Evolutionary conservation across 2,888 invertebrate genomes (phyloP).

Genomic region (Drosophila austrosaltans): DNA sequence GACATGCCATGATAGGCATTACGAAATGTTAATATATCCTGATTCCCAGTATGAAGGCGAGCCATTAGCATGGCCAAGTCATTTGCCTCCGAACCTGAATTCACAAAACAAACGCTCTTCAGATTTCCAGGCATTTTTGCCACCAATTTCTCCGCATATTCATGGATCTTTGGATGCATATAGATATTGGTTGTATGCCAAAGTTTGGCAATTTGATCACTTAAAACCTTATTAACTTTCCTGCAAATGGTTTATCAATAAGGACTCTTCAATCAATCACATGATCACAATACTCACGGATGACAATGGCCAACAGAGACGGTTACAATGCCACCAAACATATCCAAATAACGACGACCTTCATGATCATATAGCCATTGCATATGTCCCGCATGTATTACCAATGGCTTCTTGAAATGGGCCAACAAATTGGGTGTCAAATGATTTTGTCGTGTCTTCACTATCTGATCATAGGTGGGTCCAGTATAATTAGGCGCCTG

Average conservation of each 20-base stretch:
- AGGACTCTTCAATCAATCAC: not conserved
- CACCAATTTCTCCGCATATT: conserved; percentile 93
- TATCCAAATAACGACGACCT: conserved; percentile 94
- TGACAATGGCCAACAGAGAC: conserved; percentile 99
- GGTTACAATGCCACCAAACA: conserved; percentile 98
- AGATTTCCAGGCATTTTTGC: conserved; percentile 93
- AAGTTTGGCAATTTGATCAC: conserved; percentile 90
- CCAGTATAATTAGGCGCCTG: conserved; percentile 85
- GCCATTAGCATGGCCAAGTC: conserved; percentile 96
- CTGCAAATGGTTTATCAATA: conserved; percentile 84
- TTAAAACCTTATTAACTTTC: conserved; percentile 91
- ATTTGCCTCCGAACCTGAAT: conserved; percentile 99
- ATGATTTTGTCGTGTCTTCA: conserved; percentile 86
- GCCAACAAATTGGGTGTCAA: conserved; percentile 89
- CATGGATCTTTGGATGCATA: conserved; percentile 93
- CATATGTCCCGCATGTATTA: conserved; percentile 93
- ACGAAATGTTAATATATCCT: conserved; percentile 93
- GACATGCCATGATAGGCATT: conserved; percentile 97
- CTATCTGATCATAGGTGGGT: conserved; percentile 86
- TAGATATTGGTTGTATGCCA: conserved; percentile 98
- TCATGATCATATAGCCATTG: conserved; percentile 96
- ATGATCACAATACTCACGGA: conserved; percentile 88
- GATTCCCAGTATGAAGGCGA: conserved; percentile 92
- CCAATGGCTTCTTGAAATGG: conserved; percentile 92
- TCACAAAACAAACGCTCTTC: conserved; percentile 95